Evolutionary conservation across 2,797 vertebrate genomes (phyloP), one percentile per base, ranked within the genome.

Genomic region (Sebastes nivosus): DNA sequence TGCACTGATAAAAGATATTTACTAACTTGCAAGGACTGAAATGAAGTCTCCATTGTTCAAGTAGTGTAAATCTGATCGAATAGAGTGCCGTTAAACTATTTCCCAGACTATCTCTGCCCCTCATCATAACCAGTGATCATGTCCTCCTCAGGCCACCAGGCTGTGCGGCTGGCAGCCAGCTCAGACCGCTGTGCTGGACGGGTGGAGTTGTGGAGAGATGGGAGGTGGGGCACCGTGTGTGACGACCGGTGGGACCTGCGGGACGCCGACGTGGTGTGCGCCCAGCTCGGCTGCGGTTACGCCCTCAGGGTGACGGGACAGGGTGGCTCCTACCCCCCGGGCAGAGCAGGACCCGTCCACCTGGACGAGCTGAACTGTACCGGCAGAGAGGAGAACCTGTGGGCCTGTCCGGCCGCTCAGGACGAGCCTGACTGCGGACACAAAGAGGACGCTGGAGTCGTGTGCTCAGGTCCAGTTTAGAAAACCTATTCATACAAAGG

Each of bases 361-460:
- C 87, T 92, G 80, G 95, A 95, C 3, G 94, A 96, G 30, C 88
- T 96, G 59, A 95, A 93, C 89, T 96, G 95, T 29, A 93, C 91
- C 1, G 94, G 95, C 42, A 10, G 3, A 0, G 95, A 96, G 84
- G 66, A 67, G 5, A 92, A 89, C 80, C 92, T 96, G 83, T 96
- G 94, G 93, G 80, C 70, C 58, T 96, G 95, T 69, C 87, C 88
- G 0, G 65, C 79, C 1, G 10, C 59, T 1, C 65, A 0, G 25
- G 69, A 84, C 0, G 74, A 79, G 8, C 4, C 86, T 1, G 94
- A 95, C 93, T 96, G 95, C 6, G 95, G 95, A 42, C 95, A 96
- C 89, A 96, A 95, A 30, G 95, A 96, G 77, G 95, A 96, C 0
- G 95, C 94, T 18, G 94, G 94, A 6, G 91, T 96, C 8, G 71